Base-by-base conservation (phyloP, 2,888 invertebrate genomes). In the Halictus quadricinctus region DNA sequence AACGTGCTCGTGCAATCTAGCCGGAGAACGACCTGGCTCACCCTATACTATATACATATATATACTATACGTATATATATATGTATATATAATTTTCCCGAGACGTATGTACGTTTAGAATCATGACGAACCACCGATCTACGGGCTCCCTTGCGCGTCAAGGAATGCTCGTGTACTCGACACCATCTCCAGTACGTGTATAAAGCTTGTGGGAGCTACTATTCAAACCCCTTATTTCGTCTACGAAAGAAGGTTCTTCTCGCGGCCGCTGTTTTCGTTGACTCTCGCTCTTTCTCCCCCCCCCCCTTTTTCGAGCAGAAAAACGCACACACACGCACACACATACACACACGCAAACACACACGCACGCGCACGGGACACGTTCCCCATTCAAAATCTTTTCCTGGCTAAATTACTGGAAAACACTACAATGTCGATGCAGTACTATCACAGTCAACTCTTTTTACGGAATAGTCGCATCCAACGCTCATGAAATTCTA, bases 401-500 rank as follows among this genome's bases (percentile, higher is more conserved):
- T 36, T 36, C 29, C 25, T 36, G n/a, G 50, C 29, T 64, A 73
- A 43, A 66, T 48, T 70, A 83, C 83, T 83, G 83, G 79, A 85
- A 76, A 84, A 81, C 78, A 72, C 58, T 79, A 83, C 54, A 83
- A 80, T 76, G 48, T 87, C 82, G 86, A 86, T 88, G 88, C 89
- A 88, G 58, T 88, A 84, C 88, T 89, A 89, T 89, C 89, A 89
- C 89, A 89, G 89, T 86, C 84, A 84, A 86, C 87, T 80, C 80
- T 83, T 69, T 69, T 76, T 81, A 83, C 80, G 83, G 86, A 81
- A 83, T 84, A 84, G 79, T 69, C 70, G 87, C 88, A 83, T 81
- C 69, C 80, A 80, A 80, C 58, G 73, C 48, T 83, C 88, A 81
- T 80, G 86, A 79, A 81, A 89, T 88, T 89, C 89, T 89, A 87